Conservation (phyloP, 2,888 invertebrate species). For the Parascotia fuliginaria region DNA sequence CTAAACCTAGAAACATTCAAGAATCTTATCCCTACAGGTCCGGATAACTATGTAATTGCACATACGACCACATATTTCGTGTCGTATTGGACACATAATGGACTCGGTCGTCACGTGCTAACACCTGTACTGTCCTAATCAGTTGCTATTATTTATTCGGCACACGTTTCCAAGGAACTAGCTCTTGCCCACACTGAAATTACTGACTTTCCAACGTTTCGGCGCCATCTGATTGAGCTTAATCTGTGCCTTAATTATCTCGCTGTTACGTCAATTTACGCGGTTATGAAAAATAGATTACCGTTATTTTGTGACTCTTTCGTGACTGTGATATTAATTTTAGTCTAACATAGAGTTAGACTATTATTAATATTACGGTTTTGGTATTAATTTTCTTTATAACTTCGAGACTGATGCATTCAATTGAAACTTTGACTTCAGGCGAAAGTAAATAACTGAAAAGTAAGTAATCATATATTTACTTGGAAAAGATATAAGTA, state of each 20-base stretch:
- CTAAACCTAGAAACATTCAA: neutral
- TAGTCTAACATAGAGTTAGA: too few species aligned
- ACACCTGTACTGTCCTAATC: slow-evolving; percentile 59
- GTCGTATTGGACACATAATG: slow-evolving; percentile 1
- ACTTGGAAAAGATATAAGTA: neutral
- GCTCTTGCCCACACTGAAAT: slow-evolving; percentile 29
- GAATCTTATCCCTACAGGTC: too few species aligned
- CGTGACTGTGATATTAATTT: too few species aligned
- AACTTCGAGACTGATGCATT: slow-evolving; percentile 21
- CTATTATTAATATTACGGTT: too few species aligned
- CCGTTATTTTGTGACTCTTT: too few species aligned
- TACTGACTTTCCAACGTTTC: slow-evolving; percentile 33
- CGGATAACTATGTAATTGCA: neutral
- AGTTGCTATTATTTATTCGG: slow-evolving; percentile 57
- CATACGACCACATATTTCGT: neutral
- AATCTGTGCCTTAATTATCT: slow-evolving; percentile 40
- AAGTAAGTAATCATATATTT: too few species aligned
- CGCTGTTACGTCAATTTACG: neutral
- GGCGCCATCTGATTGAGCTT: slow-evolving; percentile 40
- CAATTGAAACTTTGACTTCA: slow-evolving; percentile 14
- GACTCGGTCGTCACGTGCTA: slow-evolving; percentile 17
- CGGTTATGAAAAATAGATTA: neutral
- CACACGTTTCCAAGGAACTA: slow-evolving; percentile 45
- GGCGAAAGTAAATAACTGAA: neutral
- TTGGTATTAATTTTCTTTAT: too few species aligned